Percentiles rank a stretch among this genome's conserved stretches.
phyloP scores from a whole-genome alignment of 1,140 invertebrate genomes.

The Meloidogyne hapla region DNA sequence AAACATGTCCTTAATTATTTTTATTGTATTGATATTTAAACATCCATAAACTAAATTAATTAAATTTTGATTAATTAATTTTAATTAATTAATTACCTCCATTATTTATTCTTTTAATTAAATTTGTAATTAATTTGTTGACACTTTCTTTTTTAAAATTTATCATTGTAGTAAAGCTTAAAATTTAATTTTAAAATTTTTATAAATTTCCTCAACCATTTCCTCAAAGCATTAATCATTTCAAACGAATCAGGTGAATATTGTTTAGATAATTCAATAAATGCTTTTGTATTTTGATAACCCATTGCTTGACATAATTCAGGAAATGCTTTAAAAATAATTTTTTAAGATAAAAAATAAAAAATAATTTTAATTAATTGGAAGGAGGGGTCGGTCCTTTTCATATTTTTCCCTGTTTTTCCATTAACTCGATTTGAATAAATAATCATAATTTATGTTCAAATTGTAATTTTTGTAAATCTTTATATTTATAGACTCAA shows the following conservation, averaged over 20 bases:
- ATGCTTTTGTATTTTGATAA: constrained; percentile 39
- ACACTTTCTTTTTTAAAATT: constrained; percentile 12
- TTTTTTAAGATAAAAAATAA: no score
- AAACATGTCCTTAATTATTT: constrained; percentile 66
- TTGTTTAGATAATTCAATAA: constrained; percentile 21
- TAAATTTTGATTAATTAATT: neutral
- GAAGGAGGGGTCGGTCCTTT: no score
- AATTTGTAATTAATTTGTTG: neutral
- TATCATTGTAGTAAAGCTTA: constrained; percentile 16
- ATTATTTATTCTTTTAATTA: constrained; percentile 21
- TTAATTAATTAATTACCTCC: constrained; percentile 16
- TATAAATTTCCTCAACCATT: neutral
- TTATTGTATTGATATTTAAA: constrained; percentile 63
- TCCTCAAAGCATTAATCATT: constrained; percentile 3
- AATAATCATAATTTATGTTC: no score
- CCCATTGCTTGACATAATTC: constrained; percentile 56
- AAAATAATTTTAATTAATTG: neutral
- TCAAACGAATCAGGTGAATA: neutral
- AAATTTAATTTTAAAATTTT: constrained; percentile 2
- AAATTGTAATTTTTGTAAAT: no score
- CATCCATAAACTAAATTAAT: constrained; percentile 44
- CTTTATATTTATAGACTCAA: no score
- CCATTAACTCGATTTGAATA: neutral
- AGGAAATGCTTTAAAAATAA: constrained; percentile 54
- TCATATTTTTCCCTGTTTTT: no score